Percentiles rank a stretch among this genome's conserved stretches.
Conservation (phyloP, 2,113 vertebrate genomes). For the Condylura cristata region DNA sequence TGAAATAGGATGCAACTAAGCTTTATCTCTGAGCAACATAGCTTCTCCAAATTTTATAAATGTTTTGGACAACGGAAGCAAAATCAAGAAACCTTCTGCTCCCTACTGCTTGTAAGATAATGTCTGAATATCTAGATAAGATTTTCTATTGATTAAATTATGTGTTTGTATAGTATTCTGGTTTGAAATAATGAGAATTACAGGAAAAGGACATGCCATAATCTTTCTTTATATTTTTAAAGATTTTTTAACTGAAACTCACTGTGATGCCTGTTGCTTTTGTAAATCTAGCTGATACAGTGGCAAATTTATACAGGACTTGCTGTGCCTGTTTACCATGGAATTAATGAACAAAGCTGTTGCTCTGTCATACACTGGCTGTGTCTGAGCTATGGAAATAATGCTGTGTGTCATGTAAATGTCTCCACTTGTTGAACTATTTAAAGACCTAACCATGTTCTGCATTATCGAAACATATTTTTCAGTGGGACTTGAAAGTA, state of each 20-base stretch:
- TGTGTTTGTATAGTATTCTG: background rate
- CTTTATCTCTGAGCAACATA: background rate
- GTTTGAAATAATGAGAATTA: background rate
- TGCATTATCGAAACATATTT: constrained; percentile 54
- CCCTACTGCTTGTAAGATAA: background rate
- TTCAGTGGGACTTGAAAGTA: constrained; percentile 42
- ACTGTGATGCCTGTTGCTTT: background rate
- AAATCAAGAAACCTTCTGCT: background rate
- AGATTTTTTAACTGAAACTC: background rate
- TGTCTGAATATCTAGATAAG: background rate
- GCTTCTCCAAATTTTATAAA: background rate
- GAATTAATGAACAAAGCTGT: constrained; percentile 44
- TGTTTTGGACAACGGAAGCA: background rate
- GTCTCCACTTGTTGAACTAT: constrained; percentile 71
- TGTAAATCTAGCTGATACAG: background rate
- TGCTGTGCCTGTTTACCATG: background rate
- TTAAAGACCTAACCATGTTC: constrained; percentile 76
- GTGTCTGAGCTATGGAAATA: constrained; percentile 45
- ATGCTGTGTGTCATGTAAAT: constrained; percentile 62
- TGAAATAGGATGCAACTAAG: fast-evolving
- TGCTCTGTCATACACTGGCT: background rate
- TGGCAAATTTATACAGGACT: constrained; percentile 7
- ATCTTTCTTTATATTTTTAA: background rate
- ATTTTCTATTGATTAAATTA: background rate
- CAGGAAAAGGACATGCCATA: background rate